Evolutionary conservation across 2,113 vertebrate species (phyloP).

Genomic region (Lophochroa leadbeateri): DNA sequence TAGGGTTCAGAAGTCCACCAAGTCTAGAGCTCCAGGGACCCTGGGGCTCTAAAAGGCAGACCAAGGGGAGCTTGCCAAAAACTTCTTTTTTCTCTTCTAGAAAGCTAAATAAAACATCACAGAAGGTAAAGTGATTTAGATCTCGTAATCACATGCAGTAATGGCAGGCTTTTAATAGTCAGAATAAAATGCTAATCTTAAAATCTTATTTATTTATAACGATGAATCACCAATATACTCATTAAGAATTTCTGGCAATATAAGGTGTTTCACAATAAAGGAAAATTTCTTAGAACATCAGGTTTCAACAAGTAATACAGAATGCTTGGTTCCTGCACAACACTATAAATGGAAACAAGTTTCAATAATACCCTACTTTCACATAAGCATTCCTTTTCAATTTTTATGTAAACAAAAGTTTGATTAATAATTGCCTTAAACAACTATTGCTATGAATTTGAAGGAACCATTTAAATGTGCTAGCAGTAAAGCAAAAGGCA

Average conservation of each 20-base stretch:
- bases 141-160: conserved; percentile 19
- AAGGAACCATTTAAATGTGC: background rate
- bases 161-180: conserved; percentile 11
- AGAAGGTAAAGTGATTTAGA: conserved; percentile 29
- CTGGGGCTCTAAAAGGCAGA: too few relatives aligned
- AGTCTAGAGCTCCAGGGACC: too few relatives aligned
- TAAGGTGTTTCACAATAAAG: background rate
- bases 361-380: background rate
- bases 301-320: background rate
- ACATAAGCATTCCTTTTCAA: background rate
- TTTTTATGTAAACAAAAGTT: background rate
- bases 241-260: conserved; percentile 23
- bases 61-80: too few relatives aligned
- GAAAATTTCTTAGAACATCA: background rate
- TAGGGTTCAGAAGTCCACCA: too few relatives aligned
- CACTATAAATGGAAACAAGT: background rate
- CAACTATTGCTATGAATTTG: background rate
- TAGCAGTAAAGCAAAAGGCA: background rate
- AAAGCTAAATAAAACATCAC: conserved; percentile 58
- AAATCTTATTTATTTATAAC: background rate
- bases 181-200: conserved; percentile 42
- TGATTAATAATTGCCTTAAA: background rate
- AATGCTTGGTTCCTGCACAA: background rate
- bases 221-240: conserved; percentile 17
- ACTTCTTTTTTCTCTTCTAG: conserved; percentile 38